These are phyloP conservation scores for Echinometra lucunter DNA, from an alignment of 53 echinoderm and acorn worm genomes.

Conservation along the genomic window DNA sequence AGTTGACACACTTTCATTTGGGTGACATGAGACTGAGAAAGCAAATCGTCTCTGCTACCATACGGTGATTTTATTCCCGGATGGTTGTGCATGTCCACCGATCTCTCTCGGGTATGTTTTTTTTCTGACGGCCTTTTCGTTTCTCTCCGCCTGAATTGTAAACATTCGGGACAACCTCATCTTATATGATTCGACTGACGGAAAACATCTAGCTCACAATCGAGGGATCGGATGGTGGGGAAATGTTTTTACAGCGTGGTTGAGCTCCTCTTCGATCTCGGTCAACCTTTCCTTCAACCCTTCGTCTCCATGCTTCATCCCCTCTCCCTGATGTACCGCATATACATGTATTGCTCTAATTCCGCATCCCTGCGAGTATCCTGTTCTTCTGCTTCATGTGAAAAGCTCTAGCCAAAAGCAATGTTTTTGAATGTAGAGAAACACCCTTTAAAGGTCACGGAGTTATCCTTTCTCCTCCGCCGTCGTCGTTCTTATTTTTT, in stretches of 20 bases:
- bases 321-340: background rate
- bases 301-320: too few species aligned
- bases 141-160: slow-evolving; percentile 5
- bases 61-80: background rate
- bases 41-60: background rate
- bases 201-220: background rate
- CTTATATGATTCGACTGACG: slow-evolving; percentile 24
- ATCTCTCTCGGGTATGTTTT: too few species aligned
- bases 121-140: background rate
- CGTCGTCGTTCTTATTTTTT: background rate
- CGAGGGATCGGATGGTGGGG: slow-evolving; percentile 14
- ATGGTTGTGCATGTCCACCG: background rate
- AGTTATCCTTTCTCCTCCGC: background rate
- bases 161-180: slow-evolving; percentile 48
- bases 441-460: slow-evolving; percentile 58
- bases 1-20: background rate
- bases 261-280: slow-evolving; percentile 20
- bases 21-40: background rate
- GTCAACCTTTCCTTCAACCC: background rate
- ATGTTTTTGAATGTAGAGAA: slow-evolving; percentile 50
- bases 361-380: slow-evolving; percentile 13
- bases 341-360: slow-evolving; percentile 58
- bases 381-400: slow-evolving; percentile 31
- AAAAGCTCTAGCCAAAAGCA: slow-evolving; percentile 62
- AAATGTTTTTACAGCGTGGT: slow-evolving; percentile 56